These are phyloP conservation scores for Adela reaumurella DNA, from an alignment of 2,888 invertebrate species.

Conservation along the genomic window DNA sequence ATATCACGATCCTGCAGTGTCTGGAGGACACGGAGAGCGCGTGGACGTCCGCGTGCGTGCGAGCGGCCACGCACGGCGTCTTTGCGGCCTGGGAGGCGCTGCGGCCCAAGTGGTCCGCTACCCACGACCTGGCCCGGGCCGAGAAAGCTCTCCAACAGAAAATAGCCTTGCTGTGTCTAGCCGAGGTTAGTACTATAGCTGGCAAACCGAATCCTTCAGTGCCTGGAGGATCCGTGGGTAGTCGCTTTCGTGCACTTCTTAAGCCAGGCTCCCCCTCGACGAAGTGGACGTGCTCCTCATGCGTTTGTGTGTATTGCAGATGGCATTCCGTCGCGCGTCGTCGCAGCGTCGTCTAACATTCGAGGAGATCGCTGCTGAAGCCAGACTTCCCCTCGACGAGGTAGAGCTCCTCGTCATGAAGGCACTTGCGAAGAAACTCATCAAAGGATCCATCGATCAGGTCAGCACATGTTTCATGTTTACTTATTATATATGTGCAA, in stretches of 20 bases:
- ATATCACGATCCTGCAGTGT: slow-evolving; percentile 84
- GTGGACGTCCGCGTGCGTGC: slow-evolving; percentile 58
- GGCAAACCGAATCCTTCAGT: slow-evolving; percentile 81
- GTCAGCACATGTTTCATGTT: slow-evolving; percentile 46
- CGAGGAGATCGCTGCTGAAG: slow-evolving; percentile 83
- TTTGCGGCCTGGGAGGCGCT: slow-evolving; percentile 55
- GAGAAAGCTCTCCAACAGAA: slow-evolving; percentile 73
- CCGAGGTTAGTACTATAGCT: slow-evolving; percentile 89
- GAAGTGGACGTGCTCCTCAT: slow-evolving; percentile 95
- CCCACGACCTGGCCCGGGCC: slow-evolving; percentile 76
- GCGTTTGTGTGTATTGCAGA: too few relatives aligned
- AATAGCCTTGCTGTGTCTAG: slow-evolving; percentile 90
- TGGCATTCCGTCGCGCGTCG: slow-evolving; percentile 93
- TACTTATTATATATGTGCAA: too few relatives aligned
- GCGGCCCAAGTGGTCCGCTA: slow-evolving; percentile 27
- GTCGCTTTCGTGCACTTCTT: too few relatives aligned
- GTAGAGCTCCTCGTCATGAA: slow-evolving; percentile 98
- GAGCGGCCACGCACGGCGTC: slow-evolving; percentile 33
- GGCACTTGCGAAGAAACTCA: slow-evolving; percentile 89
- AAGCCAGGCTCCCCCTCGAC: slow-evolving; percentile 73
- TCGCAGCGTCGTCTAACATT: slow-evolving; percentile 85
- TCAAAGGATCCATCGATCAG: slow-evolving; percentile 94
- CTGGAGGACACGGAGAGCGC: slow-evolving; percentile 76
- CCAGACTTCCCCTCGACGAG: slow-evolving; percentile 77
- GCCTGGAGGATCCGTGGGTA: slow-evolving; percentile 72